Evolutionary conservation across 2,888 invertebrate genomes (phyloP).

Genomic region (Ormyrus rosae): DNA sequence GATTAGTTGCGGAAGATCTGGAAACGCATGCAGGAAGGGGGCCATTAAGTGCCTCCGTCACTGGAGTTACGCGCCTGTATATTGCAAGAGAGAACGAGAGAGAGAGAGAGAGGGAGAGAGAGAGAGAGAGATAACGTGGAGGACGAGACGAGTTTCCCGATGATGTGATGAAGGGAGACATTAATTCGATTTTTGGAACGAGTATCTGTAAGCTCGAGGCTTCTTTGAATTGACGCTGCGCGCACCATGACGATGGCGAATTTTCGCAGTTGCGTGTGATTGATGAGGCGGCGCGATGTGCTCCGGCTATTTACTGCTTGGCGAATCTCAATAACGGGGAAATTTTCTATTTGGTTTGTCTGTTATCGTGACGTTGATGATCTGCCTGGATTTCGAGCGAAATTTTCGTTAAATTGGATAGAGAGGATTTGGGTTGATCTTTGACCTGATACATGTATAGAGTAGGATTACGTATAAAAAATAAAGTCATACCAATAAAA

Average conservation of each 20-base stretch:
- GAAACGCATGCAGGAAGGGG: slow-evolving; percentile 3
- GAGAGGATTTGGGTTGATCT: background rate
- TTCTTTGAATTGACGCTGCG: background rate
- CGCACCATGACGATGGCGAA: slow-evolving; percentile 40
- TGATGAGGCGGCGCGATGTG: slow-evolving; percentile 16
- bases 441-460: background rate
- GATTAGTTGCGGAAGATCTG: slow-evolving; percentile 42
- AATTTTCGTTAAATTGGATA: slow-evolving; percentile 17
- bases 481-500: background rate
- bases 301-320: slow-evolving; percentile 16
- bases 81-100: background rate
- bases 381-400: slow-evolving; percentile 13
- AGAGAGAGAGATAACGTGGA: background rate
- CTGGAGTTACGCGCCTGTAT: slow-evolving; percentile 38
- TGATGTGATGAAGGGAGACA: slow-evolving; percentile 34
- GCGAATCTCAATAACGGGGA: slow-evolving; percentile 34
- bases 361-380: background rate
- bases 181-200: slow-evolving; percentile 47
- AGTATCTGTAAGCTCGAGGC: background rate
- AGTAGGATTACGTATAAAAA: background rate
- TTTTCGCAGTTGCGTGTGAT: slow-evolving; percentile 27
- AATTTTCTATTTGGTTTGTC: slow-evolving; percentile 48
- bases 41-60: slow-evolving; percentile 25
- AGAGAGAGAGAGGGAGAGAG: background rate
- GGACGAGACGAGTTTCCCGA: slow-evolving; percentile 2